phyloP scores from a whole-genome alignment of 2,797 vertebrate genomes.

The Gorsachius magnificus region DNA sequence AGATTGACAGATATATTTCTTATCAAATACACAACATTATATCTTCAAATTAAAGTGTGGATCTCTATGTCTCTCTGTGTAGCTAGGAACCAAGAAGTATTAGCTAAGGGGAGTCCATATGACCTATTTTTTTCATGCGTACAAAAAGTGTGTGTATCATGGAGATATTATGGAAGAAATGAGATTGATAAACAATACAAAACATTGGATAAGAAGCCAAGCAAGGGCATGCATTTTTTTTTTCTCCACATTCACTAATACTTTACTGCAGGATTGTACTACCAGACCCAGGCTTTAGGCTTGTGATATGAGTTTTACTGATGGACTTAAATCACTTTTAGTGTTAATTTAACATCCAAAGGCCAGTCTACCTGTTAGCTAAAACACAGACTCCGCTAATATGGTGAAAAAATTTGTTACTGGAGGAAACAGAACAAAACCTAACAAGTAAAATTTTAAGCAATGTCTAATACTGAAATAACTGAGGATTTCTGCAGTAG shows the following conservation, averaged over 20 bases:
- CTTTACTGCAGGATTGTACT: not conserved
- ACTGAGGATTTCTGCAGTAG: not conserved
- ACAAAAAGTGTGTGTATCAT: not conserved
- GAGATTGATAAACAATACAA: not conserved
- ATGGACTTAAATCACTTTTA: not conserved
- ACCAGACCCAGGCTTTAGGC: not conserved
- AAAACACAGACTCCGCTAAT: not conserved
- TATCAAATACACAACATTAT: not conserved
- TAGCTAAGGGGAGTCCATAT: not conserved
- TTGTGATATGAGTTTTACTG: not conserved
- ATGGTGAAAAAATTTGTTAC: not conserved
- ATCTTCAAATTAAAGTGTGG: not conserved
- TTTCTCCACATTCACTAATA: not conserved
- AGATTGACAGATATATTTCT: not conserved
- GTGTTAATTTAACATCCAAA: not conserved
- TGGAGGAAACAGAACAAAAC: not conserved
- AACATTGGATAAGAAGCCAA: not conserved
- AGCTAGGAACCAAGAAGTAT: not conserved
- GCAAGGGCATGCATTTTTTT: not conserved
- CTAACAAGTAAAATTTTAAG: not conserved
- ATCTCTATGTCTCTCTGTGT: not conserved
- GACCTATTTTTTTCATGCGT: not conserved
- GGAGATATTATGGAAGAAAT: not conserved
- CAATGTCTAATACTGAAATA: not conserved
- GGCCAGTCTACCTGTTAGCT: not conserved